Base-by-base conservation (phyloP, 1,140 invertebrate species). In the Babylonia areolata region DNA sequence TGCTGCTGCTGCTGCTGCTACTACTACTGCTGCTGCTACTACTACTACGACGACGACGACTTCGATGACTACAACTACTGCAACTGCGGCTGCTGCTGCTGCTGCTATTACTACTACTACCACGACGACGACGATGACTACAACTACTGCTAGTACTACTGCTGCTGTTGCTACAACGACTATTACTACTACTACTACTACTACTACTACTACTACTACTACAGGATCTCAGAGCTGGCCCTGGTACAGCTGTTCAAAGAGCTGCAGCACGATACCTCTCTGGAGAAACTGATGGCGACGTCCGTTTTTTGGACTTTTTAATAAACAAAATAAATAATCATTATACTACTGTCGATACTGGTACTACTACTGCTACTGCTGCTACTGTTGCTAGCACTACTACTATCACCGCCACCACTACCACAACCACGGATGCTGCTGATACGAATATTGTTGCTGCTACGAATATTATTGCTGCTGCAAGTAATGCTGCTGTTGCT, bases 201-300 rank as follows among this genome's bases (percentile, higher is more conserved):
- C 17, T 51, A 51, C 17, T 17, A 3, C 9, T 9, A 9, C 42
- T 51, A 51, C n/a, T n/a, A n/a, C n/a, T n/a, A n/a, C n/a, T n/a
- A n/a, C n/a, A n/a, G 23, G 15, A 83, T 42, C 28, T 40, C 39
- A 11, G 87, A 89, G 42, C 71, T 85, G 0, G 82, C 86, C 54
- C 46, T 91, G 35, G 64, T 85, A 3, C 87, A 88, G 69, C 77
- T 91, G 2, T 85, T 88, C 39, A 89, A 91, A 54, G 91, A 87
- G 0, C 82, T 91, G 20, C 77, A 89, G 39, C 39, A 86, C 35
- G 91, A 91, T 87, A 88, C 85, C 33, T 84, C 87, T 33, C 87
- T 91, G 6, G 54, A 83, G 37, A 85, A 84, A 58, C 85, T 91
- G 15, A 86, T 86, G 23, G 90, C 89, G n/a, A n/a, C n/a, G n/a